Evolutionary conservation across 2,888 invertebrate genomes (phyloP), one percentile per base, ranked within the genome.

Genomic region (Carpatolechia fugitivella): DNA sequence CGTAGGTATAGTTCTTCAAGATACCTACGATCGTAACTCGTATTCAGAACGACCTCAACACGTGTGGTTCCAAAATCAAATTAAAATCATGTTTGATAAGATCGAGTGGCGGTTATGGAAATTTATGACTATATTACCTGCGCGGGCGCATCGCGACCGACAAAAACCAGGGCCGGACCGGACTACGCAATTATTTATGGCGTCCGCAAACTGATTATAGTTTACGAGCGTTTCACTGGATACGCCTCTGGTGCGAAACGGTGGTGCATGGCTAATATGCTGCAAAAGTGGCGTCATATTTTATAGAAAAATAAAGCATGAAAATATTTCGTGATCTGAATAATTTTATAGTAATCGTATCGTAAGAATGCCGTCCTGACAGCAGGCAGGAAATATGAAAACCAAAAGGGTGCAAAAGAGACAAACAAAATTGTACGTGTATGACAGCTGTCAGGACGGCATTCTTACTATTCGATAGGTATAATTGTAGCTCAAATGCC

Each of bases 101-200:
- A 90, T 90, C 90, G 87, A 87, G 82, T 88, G 89, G 88, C 87
- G 85, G 89, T 89, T 90, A 90, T 89, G 88, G 85, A 88, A 89
- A 90, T 90, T 90, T 90, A 89, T 90, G 90, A 89, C 90, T 90
- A 89, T 90, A 90, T 90, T 90, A 90, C 89, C 88, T 89, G 89
- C 85, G 85, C 85, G 69, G 74, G 82, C 86, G 87, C 89, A 86
- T 77, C 80, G 71, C 82, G 70, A 64, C 82, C 80, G 80, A 84
- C 83, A 84, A 87, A 84, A 87, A 85, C 82, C 81, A 78, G 85
- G 78, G 72, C 80, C 80, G 82, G 77, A 76, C 80, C 80, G 82
- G 77, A 76, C 80, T 74, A 71, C 76, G 82, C 82, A 88, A 87
- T 89, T 89, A 89, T 90, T 89, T 87, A 88, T 87, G 80, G 81